Evolutionary conservation across 2,888 invertebrate species (phyloP), one percentile per base, ranked within the genome.

Genomic region (Marasmarcha lunaedactyla): DNA sequence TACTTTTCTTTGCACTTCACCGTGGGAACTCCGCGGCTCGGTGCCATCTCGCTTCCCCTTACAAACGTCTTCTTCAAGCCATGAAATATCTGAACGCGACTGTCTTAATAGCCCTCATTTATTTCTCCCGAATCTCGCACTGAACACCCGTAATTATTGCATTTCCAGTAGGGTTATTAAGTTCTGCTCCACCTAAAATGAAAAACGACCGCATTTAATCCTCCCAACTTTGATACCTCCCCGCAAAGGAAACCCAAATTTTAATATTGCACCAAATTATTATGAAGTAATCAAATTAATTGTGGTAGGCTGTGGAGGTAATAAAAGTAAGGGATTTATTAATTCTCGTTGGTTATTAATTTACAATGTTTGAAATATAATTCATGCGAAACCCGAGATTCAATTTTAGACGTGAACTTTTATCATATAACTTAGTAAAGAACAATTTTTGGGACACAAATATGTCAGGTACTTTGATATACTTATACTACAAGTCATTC

Each of bases 81-180:
- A 71, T 78, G 79, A 81, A 81, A 79, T 79, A 81, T 77, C 71
- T 73, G 64, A 76, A 73, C 76, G 77, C 68, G 68, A 73, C 66
- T 74, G 74, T 72, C 77, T 73, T 81, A 79, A 81, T 78, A 78
- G 63, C 62, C 49, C 73, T 77, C 79, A 78, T 83, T 81, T 81
- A 79, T 81, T 79, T 77, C 66, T 60, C 66, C 67, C 63, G 71
- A 79, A 79, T 78, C 79, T 79, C 77, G 71, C 69, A 71, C 73
- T 69, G 78, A 74, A 59, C 71, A 64, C 57, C 63, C 57, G 77
- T 79, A 79, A 79, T 81, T 79, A 81, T 81, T 79, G 73, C 79
- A 66, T 71, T 74, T 74, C 71, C 68, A 73, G 71, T 73, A 67
- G 67, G 71, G 77, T 78, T 78, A 77, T 81, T 81, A 81, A 79